Percentiles rank a stretch among this genome's conserved stretches.
Conservation (phyloP, 2,888 invertebrate genomes). For the Gandaritis pyraliata region DNA sequence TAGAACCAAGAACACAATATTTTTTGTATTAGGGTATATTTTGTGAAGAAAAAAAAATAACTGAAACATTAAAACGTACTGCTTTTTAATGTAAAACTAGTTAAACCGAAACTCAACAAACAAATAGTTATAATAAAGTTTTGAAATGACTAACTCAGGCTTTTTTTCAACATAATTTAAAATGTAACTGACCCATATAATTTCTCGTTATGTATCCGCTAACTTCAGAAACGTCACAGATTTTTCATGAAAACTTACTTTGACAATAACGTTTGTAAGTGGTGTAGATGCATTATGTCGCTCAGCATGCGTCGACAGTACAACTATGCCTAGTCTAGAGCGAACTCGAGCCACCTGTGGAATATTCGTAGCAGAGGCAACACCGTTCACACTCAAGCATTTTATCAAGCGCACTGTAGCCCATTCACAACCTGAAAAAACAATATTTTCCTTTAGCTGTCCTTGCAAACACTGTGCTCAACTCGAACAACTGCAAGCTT, state of each 20-base stretch:
- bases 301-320: conserved; percentile 54
- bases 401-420: conserved; percentile 65
- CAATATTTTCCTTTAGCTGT: neutral
- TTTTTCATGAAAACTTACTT: conserved; percentile 45
- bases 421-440: conserved; percentile 64
- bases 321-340: conserved; percentile 59
- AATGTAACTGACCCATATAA: too few relatives aligned
- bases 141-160: too few relatives aligned
- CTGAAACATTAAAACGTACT: too few relatives aligned
- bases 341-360: conserved; percentile 44
- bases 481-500: neutral
- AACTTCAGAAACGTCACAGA: too few relatives aligned
- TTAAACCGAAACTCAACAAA: too few relatives aligned
- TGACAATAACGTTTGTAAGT: conserved; percentile 51
- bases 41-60: too few relatives aligned
- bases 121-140: too few relatives aligned
- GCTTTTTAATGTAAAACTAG: too few relatives aligned
- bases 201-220: too few relatives aligned
- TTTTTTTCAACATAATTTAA: too few relatives aligned
- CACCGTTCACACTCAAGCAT: conserved; percentile 71
- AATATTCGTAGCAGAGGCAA: conserved; percentile 59
- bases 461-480: too few relatives aligned
- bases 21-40: too few relatives aligned
- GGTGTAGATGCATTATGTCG: conserved; percentile 50
- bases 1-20: conserved; percentile 46